Evolutionary conservation across 37 sponge, comb jelly and placozoan genomes (phyloP), one percentile per base, ranked within the genome.

Genomic region (Halichondria panicea): DNA sequence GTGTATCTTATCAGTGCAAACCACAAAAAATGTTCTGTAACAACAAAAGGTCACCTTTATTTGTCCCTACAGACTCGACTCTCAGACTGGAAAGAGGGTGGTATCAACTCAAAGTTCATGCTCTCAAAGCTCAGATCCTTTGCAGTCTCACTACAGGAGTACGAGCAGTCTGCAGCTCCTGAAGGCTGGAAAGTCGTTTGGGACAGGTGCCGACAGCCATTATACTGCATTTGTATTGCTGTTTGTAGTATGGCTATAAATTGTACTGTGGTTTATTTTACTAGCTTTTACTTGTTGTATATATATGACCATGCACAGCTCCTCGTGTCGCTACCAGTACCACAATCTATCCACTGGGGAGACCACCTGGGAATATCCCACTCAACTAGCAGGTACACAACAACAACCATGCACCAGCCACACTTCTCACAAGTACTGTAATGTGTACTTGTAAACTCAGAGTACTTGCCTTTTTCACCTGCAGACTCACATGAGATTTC

Each of bases 41-140:
- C 4, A 22, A 33, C 27, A 19, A n/a, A 54, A 53, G 13, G 13
- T 22, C 22, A 41, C 57, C 38, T 55, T 42, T 59, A 22, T 54
- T 4, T 30, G 21, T 22, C 45, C 19, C 44, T 48, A 22, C 66
- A 88, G 88, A 77, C 83, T 19, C 74, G 88, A 39, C 56, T 82
- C 4, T 66, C 61, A 19, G 88, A 88, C 43, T 88, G 83, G 83
- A 68, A 76, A 64, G 82, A 71, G 45, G 88, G 88, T 18, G 88
- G 73, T 0, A 24, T 88, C 15, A 27, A 63, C 39, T 56, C 78
- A 1, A 71, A 71, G 67, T 82, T 53, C 52, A 22, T 82, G 53
- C 38, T 81, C 27, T 30, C 27, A 11, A 81, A 77, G 46, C 77
- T 88, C 27, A 71, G 72, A 32, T 48, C 76, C 33, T 30, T 64